A percentile compares a stretch with the other conserved stretches of the same genome.
These are phyloP conservation scores for Hyposoter dolosus DNA, from an alignment of 2,888 invertebrate species.

Conservation along the genomic window DNA sequence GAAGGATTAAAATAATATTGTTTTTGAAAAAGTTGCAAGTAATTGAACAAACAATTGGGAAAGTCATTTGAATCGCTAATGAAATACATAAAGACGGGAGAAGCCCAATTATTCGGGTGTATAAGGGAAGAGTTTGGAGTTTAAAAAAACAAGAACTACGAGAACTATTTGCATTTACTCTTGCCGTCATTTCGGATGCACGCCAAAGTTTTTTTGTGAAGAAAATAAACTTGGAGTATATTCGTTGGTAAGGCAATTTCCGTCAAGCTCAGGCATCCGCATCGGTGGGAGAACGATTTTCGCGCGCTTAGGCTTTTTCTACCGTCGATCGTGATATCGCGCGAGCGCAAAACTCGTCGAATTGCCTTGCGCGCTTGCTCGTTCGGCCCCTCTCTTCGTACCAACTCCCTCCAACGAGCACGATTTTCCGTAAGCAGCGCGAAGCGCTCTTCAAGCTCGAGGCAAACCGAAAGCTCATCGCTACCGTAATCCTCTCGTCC, in stretches of 20 bases:
- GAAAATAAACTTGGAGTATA: conserved; percentile 7
- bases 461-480: conserved; percentile 40
- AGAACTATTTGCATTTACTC: background rate
- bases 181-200: background rate
- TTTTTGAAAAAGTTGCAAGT: background rate
- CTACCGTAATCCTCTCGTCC: conserved; percentile 40
- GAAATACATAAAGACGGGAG: background rate
- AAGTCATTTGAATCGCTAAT: background rate
- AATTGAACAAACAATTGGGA: background rate
- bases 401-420: conserved; percentile 20
- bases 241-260: conserved; percentile 16
- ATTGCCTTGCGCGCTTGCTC: conserved; percentile 44
- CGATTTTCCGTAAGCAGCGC: conserved; percentile 40
- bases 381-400: background rate
- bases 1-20: background rate
- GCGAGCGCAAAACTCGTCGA: conserved; percentile 26
- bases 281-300: conserved; percentile 19
- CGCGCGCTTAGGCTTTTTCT: conserved; percentile 51
- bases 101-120: background rate
- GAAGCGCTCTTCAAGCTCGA: conserved; percentile 54
- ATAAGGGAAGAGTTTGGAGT: background rate
- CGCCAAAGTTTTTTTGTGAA: background rate
- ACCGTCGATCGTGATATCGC: conserved; percentile 34
- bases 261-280: background rate
- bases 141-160: background rate